Base-by-base conservation (phyloP, 2,113 vertebrate species). In the Mormyrus iriodes region DNA sequence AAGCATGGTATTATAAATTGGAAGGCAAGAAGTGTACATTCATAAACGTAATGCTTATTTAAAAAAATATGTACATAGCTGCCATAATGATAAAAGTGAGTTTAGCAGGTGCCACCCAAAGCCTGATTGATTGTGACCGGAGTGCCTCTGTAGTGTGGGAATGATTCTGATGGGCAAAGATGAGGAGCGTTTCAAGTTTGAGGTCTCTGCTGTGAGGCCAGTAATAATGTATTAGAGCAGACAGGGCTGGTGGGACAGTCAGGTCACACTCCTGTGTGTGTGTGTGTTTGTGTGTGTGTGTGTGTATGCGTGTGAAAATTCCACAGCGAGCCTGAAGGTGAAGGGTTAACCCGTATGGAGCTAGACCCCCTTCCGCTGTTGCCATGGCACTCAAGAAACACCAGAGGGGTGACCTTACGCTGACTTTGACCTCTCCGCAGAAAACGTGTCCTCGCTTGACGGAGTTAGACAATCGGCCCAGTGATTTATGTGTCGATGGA, bases 341-440 rank as follows among this genome's bases (percentile, higher is more conserved):
- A 88, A 88, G n/a, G n/a, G 61, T 88, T 88, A 88, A 88, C 39
- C n/a, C 24, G 4, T 73, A 7, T 87, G 55, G 24, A 73, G 13
- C 19, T 58, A 88, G 58, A 15, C 35, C 24, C 87, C 27, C 27
- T 88, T 49, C 35, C 6, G 35, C 42, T 24, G 87, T 88, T 88
- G 87, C 87, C 61, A 88, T 88, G 87, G 61, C 44, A 19, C 44
- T 24, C 44, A 27, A 7, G 42, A 73, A 49, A 88, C 46, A 87
- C 58, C 46, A 24, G 61, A n/a, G 44, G 87, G 61, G 44, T 88
- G 42, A 31, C 87, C 58, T 58, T 88, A 27, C 61, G 58, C n/a
- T 88, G 86, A 24, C 24, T 86, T 51, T 52, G 52, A 87, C 86
- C 86, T 55, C 52, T 87, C 85, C 17, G 4, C n/a, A 3, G 87